A percentile compares a stretch with the other conserved stretches of the same genome.
Evolutionary conservation across 2,113 vertebrate genomes (phyloP).

Genomic region (Morone chrysops): DNA sequence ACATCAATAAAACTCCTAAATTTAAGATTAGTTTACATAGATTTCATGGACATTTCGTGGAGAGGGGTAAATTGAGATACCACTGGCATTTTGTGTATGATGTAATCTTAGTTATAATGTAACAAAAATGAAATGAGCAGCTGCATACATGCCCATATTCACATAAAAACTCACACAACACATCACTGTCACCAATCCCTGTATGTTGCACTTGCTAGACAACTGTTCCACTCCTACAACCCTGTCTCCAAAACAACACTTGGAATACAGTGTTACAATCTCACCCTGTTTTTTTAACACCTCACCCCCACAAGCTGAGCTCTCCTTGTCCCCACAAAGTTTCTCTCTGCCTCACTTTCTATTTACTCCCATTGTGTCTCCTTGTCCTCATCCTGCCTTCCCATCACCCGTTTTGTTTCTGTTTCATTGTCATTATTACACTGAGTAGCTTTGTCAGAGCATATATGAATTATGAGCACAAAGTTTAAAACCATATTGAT

Average conservation of each 20-base stretch:
- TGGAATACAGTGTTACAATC: background rate
- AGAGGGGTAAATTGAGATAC: too few relatives aligned
- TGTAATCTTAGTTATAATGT: background rate
- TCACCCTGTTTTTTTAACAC: background rate
- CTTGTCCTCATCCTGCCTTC: background rate
- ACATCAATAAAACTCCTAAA: too few relatives aligned
- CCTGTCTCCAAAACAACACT: background rate
- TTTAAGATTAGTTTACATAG: too few relatives aligned
- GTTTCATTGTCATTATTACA: background rate
- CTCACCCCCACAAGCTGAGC: background rate
- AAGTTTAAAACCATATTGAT: background rate
- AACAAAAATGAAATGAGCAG: background rate
- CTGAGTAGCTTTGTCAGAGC: background rate
- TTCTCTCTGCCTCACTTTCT: constrained; percentile 5
- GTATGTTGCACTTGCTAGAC: background rate
- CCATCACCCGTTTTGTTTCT: background rate
- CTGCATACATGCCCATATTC: background rate
- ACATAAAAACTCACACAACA: background rate
- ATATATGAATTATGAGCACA: background rate
- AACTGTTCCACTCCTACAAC: background rate
- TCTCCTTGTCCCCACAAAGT: background rate
- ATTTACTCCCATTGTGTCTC: background rate
- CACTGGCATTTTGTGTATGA: too few relatives aligned
- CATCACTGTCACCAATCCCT: background rate
- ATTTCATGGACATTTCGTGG: too few relatives aligned